phyloP scores from a whole-genome alignment of 2,113 vertebrate genomes.

The Mugil cephalus region DNA sequence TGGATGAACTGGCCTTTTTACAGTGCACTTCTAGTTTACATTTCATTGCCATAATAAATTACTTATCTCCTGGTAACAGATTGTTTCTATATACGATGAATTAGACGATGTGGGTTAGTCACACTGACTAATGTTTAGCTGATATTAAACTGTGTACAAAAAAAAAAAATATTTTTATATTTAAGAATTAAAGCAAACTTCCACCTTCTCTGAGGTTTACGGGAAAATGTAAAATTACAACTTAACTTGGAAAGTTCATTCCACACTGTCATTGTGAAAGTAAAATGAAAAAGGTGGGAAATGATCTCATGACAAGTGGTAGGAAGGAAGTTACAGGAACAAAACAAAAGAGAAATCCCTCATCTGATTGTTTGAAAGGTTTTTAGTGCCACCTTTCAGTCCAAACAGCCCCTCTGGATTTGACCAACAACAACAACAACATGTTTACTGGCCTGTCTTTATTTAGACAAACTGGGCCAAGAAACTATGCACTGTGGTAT shows the following conservation, averaged over 20 bases:
- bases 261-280: background rate
- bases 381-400: background rate
- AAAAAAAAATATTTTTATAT: background rate
- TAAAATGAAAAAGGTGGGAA: background rate
- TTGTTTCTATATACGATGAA: background rate
- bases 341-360: background rate
- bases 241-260: background rate
- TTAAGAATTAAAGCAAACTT: conserved; percentile 4
- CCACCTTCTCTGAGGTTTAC: background rate
- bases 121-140: background rate
- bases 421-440: conserved; percentile 6
- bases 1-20: background rate
- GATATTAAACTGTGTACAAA: background rate
- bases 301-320: background rate
- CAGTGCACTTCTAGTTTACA: background rate
- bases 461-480: background rate
- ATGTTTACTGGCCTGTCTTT: background rate
- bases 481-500: conserved; percentile 2
- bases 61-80: background rate
- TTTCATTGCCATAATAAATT: background rate
- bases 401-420: background rate
- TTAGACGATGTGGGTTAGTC: no score
- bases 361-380: background rate
- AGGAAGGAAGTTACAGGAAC: background rate
- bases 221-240: background rate